These are phyloP conservation scores for Thaumetopoea pityocampa DNA, from an alignment of 1,140 invertebrate species.

Conservation along the genomic window DNA sequence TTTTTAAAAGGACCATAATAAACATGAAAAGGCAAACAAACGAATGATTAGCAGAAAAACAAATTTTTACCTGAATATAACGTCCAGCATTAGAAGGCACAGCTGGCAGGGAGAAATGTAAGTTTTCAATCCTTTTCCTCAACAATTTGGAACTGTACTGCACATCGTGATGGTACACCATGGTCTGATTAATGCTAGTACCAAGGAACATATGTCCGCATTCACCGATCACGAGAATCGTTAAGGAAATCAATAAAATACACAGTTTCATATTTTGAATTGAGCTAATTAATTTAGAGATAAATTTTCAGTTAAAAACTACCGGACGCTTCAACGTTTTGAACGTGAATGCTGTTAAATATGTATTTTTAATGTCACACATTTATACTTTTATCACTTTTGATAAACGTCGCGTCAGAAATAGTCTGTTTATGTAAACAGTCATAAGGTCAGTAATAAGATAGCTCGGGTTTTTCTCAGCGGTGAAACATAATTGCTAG, in stretches of 20 bases:
- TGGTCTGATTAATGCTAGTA: constrained; percentile 20
- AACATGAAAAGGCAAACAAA: not conserved
- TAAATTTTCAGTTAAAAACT: no score
- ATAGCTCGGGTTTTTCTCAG: no score
- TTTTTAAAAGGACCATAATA: not conserved
- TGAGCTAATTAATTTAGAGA: no score
- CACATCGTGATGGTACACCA: constrained; percentile 21
- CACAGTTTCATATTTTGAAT: no score
- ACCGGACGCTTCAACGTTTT: not conserved
- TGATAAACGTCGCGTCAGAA: no score
- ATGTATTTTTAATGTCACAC: no score
- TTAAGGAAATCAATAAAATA: constrained; percentile 16
- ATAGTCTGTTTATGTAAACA: no score
- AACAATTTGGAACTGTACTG: constrained; percentile 23
- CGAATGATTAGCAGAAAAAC: not conserved
- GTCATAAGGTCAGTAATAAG: no score
- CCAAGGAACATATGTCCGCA: constrained; percentile 29
- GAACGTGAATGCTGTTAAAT: not conserved
- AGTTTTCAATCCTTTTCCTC: constrained; percentile 26
- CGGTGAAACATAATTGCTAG: no score
- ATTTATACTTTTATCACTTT: not conserved
- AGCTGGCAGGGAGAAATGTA: constrained; percentile 15
- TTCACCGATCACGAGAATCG: constrained; percentile 17
- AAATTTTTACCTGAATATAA: constrained; percentile 21
- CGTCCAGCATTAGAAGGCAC: constrained; percentile 12